Percentiles rank a stretch among this genome's conserved stretches.
These are phyloP conservation scores for Meloidogyne chitwoodi DNA, from an alignment of 1,140 invertebrate species.

Conservation along the genomic window DNA sequence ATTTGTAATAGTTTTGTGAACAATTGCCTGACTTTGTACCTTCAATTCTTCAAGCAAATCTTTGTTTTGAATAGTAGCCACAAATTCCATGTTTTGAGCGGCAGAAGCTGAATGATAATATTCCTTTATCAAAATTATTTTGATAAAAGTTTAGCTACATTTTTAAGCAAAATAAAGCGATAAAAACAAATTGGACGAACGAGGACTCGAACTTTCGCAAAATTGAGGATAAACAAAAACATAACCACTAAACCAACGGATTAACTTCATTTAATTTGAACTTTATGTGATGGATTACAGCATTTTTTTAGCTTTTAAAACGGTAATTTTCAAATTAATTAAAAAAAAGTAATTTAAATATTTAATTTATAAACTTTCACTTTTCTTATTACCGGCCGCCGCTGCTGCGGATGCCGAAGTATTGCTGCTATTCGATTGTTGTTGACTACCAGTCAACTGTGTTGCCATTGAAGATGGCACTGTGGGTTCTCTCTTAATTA, in stretches of 20 bases:
- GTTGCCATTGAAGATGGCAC: neutral
- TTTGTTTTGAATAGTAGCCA: constrained; percentile 9
- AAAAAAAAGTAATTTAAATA: neutral
- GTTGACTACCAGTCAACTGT: neutral
- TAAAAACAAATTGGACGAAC: neutral
- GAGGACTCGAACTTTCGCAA: neutral
- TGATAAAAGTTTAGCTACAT: neutral
- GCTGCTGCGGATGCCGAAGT: constrained; percentile 12
- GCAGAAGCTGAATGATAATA: constrained; percentile 1
- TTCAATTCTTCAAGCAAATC: constrained; percentile 19
- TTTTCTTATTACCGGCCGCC: constrained; percentile 9
- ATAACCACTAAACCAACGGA: neutral
- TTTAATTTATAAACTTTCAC: neutral
- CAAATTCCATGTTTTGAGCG: constrained; percentile 15
- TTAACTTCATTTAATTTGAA: neutral
- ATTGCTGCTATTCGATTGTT: neutral
- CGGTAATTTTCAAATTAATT: neutral
- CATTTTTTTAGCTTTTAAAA: no score
- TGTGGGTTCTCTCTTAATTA: constrained; percentile 4
- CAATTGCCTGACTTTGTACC: constrained; percentile 20
- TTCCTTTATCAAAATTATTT: no score
- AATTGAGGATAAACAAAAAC: no score
- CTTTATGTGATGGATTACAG: no score
- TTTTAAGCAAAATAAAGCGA: neutral
- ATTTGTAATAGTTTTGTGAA: constrained; percentile 21